These are phyloP conservation scores for Ganaspis sp. DNA, from an alignment of 1,140 invertebrate genomes.

Conservation along the genomic window DNA sequence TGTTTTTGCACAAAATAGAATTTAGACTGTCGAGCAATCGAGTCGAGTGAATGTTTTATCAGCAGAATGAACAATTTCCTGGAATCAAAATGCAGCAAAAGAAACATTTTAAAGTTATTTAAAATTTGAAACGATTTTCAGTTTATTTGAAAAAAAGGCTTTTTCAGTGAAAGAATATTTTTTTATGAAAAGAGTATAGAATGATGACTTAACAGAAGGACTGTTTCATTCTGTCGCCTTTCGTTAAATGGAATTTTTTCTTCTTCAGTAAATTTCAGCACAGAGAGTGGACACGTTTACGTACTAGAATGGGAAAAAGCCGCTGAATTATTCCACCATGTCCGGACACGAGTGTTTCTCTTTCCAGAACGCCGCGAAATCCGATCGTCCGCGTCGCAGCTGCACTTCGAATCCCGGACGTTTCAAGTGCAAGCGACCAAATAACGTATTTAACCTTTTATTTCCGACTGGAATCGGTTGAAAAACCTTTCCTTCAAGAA, in stretches of 20 bases:
- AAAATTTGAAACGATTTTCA: no score
- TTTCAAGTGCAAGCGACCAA: not conserved
- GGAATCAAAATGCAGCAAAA: no score
- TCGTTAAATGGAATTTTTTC: conserved; percentile 14
- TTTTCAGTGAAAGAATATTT: not conserved
- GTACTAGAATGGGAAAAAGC: not conserved
- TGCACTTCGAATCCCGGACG: conserved; percentile 3
- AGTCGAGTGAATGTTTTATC: no score
- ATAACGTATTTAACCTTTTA: not conserved
- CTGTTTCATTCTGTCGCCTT: not conserved
- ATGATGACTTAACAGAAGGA: not conserved
- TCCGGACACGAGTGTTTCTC: conserved; percentile 6
- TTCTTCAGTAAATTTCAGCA: not conserved
- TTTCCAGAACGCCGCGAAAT: not conserved
- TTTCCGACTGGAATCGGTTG: not conserved
- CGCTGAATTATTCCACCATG: conserved; percentile 8
- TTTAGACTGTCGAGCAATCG: no score
- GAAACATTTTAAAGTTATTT: no score
- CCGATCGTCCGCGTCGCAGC: conserved; percentile 4
- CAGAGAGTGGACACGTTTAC: conserved; percentile 4
- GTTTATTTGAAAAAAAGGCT: no score
- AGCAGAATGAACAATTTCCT: no score
- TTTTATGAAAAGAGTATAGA: not conserved
- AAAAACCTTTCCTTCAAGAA: not conserved
- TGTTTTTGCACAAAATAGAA: no score